A percentile compares a stretch with the other conserved stretches of the same genome.
Evolutionary conservation across 2,797 vertebrate species (phyloP).

Genomic region (Podargus strigoides): DNA sequence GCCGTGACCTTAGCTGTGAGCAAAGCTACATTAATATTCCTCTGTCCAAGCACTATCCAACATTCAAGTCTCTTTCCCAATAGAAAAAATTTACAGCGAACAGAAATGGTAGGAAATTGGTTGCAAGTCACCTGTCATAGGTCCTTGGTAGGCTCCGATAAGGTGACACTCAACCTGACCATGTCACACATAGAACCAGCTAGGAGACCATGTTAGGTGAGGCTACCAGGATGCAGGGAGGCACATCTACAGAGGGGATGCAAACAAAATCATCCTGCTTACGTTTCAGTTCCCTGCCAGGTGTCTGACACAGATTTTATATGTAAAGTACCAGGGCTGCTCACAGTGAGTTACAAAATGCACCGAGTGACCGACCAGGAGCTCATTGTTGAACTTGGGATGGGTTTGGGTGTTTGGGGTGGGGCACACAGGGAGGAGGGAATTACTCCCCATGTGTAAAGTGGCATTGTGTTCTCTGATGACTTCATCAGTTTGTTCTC

Average conservation of each 20-base stretch:
- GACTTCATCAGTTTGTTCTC: not conserved
- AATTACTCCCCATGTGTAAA: not conserved
- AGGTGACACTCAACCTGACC: not conserved
- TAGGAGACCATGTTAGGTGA: not conserved
- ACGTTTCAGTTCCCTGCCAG: not conserved
- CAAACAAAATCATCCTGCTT: accelerated
- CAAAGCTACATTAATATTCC: not conserved
- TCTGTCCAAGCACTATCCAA: not conserved
- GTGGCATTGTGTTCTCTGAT: not conserved
- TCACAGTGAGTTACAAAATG: not conserved
- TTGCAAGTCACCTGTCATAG: not conserved
- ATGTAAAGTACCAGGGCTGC: not conserved
- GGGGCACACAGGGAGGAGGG: not conserved
- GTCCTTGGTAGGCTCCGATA: not conserved
- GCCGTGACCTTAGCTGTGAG: not conserved
- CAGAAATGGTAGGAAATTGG: not conserved
- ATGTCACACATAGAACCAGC: not conserved
- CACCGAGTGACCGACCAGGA: accelerated
- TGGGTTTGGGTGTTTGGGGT: not conserved
- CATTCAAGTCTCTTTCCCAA: not conserved
- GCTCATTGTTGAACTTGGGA: not conserved
- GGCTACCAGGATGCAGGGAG: not conserved
- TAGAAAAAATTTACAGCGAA: not conserved
- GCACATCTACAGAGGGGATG: not conserved
- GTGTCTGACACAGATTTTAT: accelerated